Evolutionary conservation across 2,797 vertebrate genomes (phyloP), one percentile per base, ranked within the genome.

Genomic region (Antrozous pallidus): DNA sequence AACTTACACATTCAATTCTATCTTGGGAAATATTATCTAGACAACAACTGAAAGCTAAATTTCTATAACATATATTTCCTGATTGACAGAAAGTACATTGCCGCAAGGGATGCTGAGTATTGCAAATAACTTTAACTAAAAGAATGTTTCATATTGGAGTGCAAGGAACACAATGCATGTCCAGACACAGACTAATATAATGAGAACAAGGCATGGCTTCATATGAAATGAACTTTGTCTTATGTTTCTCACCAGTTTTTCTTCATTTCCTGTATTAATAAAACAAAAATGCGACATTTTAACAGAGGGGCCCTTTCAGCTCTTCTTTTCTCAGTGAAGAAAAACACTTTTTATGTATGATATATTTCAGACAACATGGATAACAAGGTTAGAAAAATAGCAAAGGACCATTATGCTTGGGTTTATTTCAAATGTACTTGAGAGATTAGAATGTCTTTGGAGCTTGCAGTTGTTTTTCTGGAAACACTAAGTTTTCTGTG

Each of bases 341-440:
- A 97, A 97, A 98, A 98, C 97, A 98, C 97, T 98, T 97, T 98
- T 97, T 97, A 97, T 95, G 97, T 93, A 85, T 92, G 58, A 95
- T 92, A 87, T 91, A 78, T 84, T 93, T 98, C 94, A 87, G 93
- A 97, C 95, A 96, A 98, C 88, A 96, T 86, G 81, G 93, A 93
- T 88, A 97, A 94, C 80, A 94, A 90, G 31, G 61, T 94, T 94
- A 97, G 90, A 97, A 92, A 97, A 97, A 91, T 11, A 95, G 79
- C 88, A 97, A 58, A 91, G 91, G 96, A 95, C 75, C 74, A 65
- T 83, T 95, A 79, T 49, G 93, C 65, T 78, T 86, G 88, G 71
- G 67, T 28, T 93, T 88, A 77, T 56, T 78, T 14, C 75, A 97
- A 95, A 65, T 80, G 33, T 90, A 93, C 85, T 88, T 33, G 20